Base-by-base conservation (phyloP, 1,140 invertebrate genomes). In the Drosophila kanapiae region DNA sequence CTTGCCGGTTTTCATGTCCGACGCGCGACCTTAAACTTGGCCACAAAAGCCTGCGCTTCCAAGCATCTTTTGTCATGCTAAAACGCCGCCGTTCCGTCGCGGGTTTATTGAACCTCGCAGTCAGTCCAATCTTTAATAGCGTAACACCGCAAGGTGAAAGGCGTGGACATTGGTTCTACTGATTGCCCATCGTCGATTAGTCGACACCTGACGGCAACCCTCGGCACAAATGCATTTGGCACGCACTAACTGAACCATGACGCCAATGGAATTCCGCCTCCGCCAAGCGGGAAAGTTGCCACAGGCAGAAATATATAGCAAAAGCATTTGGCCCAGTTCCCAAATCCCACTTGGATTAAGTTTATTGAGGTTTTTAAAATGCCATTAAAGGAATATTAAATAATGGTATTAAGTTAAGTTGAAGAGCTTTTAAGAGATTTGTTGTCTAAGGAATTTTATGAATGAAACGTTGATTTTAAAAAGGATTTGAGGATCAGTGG, bases 1-100 rank as follows among this genome's bases (percentile, higher is more conserved):
- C 75, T 74, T 63, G 82, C 82, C 82, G 78, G 82, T 86, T 86
- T 82, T 14, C 10, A 1, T 31, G 33, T 18, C 9, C 37, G 13
- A 13, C 29, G 31, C 51, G 40, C 63, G 75, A 81, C 74, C 68
- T 78, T 77, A 74, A 74, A 78, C 69, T 65, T 64, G 53, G 51
- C 45, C 53, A 64, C 29, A 35, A 61, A 57, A 65, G 40, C 58
- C 40, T 59, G 51, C 49, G 58, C 47, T 49, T 78, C 37, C 37
- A 37, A 47, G 63, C 53, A 33, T 58, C 74, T 84, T 87, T 88
- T 88, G 81, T 90, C 70, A 84, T 90, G 85, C 18, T 75, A 88
- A 84, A 75, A 4, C 11, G n/a, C 53, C 53, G 33, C 18, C 33
- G 7, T 16, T 49, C 14, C 48, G 14, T 4, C 53, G 23, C 14